A percentile compares a stretch with the other conserved stretches of the same genome.
These are phyloP conservation scores for Temnothorax longispinosus DNA, from an alignment of 1,140 invertebrate genomes.

Conservation along the genomic window DNA sequence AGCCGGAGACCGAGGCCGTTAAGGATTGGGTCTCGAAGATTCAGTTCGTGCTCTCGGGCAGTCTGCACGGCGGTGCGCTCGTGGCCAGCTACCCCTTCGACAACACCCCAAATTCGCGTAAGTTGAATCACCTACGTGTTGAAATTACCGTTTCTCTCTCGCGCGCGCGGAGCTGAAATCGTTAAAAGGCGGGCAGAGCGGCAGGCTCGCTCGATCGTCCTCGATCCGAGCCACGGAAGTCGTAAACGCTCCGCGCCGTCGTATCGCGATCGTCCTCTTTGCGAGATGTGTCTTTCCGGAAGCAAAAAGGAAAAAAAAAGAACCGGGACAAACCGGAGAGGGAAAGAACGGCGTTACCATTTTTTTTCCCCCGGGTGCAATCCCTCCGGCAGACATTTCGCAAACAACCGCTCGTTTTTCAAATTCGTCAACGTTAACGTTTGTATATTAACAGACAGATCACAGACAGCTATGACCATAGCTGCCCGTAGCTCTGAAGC, in stretches of 20 bases:
- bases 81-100: slow-evolving; percentile 97
- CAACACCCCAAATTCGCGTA: slow-evolving; percentile 96
- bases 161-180: not conserved
- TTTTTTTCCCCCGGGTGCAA: not conserved
- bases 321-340: not conserved
- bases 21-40: slow-evolving; percentile 97
- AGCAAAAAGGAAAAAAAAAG: not conserved
- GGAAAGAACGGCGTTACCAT: not conserved
- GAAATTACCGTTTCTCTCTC: not conserved
- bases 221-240: slow-evolving; percentile 6
- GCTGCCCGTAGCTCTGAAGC: slow-evolving; percentile 23
- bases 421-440: not conserved
- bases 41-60: slow-evolving; percentile 96
- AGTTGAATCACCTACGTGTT: slow-evolving; percentile 82
- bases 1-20: slow-evolving; percentile 97
- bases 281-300: not conserved
- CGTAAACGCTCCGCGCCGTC: not conserved
- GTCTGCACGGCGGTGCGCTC: slow-evolving; percentile 96
- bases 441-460: not conserved
- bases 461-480: slow-evolving; percentile 12
- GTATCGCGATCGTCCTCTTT: not conserved
- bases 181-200: slow-evolving; percentile 1
- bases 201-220: not conserved
- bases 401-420: not conserved
- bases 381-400: not conserved